Conservation (phyloP, 2,113 vertebrate species). For the Eudyptes chrysolophus region DNA sequence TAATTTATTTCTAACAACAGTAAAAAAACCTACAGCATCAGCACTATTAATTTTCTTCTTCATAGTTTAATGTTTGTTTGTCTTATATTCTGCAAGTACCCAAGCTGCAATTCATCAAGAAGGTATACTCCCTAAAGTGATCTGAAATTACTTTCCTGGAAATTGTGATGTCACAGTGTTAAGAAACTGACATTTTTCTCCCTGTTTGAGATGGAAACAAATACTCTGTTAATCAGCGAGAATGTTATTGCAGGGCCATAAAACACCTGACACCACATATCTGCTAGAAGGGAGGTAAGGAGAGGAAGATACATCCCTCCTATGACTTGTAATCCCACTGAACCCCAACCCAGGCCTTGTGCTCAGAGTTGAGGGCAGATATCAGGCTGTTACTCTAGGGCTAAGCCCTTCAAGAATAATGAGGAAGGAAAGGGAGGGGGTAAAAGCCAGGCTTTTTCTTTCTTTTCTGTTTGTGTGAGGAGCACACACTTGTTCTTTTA, state of each 20-base stretch:
- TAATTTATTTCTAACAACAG: neutral
- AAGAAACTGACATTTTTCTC: neutral
- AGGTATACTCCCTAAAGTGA: neutral
- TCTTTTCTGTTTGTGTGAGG: neutral
- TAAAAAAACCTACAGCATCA: neutral
- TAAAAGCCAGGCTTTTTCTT: neutral
- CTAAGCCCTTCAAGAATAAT: neutral
- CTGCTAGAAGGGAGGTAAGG: neutral
- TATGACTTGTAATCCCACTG: neutral
- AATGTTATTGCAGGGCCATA: neutral
- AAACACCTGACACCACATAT: neutral
- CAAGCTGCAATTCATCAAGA: neutral
- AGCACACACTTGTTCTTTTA: neutral
- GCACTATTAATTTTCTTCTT: neutral
- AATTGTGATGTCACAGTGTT: accelerated
- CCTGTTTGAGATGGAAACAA: neutral
- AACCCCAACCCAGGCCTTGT: neutral
- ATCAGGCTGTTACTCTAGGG: neutral
- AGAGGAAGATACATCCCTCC: neutral
- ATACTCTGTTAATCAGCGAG: neutral
- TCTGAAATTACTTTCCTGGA: neutral
- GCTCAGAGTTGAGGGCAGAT: neutral
- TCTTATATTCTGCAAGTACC: neutral
- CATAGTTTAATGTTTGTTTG: neutral
- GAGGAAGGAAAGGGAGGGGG: neutral